phyloP scores from a whole-genome alignment of 2,888 invertebrate genomes.

The Netelia virgata region DNA sequence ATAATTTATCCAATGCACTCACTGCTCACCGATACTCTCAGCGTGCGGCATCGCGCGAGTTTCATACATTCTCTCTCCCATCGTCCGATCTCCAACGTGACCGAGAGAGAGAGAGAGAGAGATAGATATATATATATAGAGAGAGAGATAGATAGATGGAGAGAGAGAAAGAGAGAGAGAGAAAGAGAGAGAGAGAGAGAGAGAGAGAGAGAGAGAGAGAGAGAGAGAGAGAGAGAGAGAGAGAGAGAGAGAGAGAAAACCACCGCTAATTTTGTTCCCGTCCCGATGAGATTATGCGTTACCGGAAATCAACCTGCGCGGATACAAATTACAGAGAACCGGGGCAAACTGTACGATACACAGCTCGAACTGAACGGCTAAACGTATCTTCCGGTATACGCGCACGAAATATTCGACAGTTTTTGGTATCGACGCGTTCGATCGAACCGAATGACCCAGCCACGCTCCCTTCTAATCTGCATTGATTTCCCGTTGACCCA shows the following conservation, averaged over 20 bases:
- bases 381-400: background rate
- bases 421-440: slow-evolving; percentile 6
- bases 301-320: slow-evolving; percentile 69
- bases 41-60: background rate
- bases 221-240: no score
- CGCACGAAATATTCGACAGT: background rate
- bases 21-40: slow-evolving; percentile 25
- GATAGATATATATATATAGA: no score
- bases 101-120: slow-evolving; percentile 45
- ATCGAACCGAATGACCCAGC: background rate
- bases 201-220: no score
- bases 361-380: background rate
- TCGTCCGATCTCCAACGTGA: background rate
- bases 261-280: slow-evolving; percentile 74
- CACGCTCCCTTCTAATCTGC: background rate
- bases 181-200: no score
- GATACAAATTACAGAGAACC: slow-evolving; percentile 71
- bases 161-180: no score
- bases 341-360: background rate
- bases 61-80: background rate
- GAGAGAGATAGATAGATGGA: no score
- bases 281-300: slow-evolving; percentile 72
- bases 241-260: slow-evolving; percentile 71
- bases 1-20: slow-evolving; percentile 74
- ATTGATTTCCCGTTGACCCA: background rate